Evolutionary conservation across 2,797 vertebrate species (phyloP).

Genomic region (Pristis pectinata): DNA sequence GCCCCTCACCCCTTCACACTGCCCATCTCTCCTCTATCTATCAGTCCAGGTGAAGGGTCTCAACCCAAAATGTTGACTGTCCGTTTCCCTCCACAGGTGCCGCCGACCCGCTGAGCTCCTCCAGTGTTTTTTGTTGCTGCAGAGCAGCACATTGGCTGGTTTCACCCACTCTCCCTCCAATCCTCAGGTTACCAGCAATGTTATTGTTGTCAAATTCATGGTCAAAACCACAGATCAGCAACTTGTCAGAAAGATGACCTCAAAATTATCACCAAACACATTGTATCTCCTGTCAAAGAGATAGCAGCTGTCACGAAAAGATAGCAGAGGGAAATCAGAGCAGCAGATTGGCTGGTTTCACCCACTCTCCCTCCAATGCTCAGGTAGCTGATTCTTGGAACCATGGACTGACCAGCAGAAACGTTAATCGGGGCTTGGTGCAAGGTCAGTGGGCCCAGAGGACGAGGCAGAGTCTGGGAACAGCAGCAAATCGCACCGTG

Average conservation of each 20-base stretch:
- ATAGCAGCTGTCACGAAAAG: background rate
- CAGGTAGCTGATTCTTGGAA: background rate
- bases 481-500: too few relatives aligned
- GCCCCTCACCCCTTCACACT: too few relatives aligned
- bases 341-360: background rate
- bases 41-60: too few relatives aligned
- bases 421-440: background rate
- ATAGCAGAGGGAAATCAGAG: background rate
- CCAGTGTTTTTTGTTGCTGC: too few relatives aligned
- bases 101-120: too few relatives aligned
- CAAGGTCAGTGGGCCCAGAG: too few relatives aligned
- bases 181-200: constrained; percentile 57
- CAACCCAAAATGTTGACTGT: too few relatives aligned
- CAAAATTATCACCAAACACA: constrained; percentile 66
- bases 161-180: too few relatives aligned
- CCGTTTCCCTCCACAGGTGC: too few relatives aligned
- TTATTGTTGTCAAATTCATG: constrained; percentile 64
- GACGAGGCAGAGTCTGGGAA: too few relatives aligned
- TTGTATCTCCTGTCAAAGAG: background rate
- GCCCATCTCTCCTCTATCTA: too few relatives aligned
- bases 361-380: background rate
- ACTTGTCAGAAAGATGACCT: constrained; percentile 76
- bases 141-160: too few relatives aligned
- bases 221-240: constrained; percentile 69
- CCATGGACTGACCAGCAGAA: background rate